Percentiles rank a stretch among this genome's conserved stretches.
phyloP scores from a whole-genome alignment of 1,140 invertebrate species.

The Nasonia longicornis region DNA sequence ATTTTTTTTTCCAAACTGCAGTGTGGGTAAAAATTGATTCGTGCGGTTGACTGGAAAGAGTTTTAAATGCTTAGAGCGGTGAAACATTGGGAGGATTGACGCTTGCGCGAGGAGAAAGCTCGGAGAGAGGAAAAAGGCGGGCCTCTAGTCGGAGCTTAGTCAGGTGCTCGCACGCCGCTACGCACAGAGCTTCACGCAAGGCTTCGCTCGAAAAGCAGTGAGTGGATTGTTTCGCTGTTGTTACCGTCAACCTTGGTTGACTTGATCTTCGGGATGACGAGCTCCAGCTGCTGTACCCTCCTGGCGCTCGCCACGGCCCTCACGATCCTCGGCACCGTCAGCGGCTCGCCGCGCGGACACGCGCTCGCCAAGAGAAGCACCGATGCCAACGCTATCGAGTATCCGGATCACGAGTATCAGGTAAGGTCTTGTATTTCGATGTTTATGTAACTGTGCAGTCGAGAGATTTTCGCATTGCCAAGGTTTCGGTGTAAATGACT shows the following conservation, averaged over 20 bases:
- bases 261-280: not conserved
- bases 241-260: not conserved
- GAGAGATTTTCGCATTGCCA: too few relatives aligned
- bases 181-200: not conserved
- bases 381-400: conserved; percentile 7
- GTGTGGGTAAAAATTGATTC: not conserved
- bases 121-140: not conserved
- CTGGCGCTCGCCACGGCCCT: not conserved
- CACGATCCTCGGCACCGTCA: not conserved
- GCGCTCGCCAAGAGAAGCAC: conserved; percentile 19
- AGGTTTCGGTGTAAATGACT: too few relatives aligned
- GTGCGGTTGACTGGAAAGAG: not conserved
- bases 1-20: not conserved
- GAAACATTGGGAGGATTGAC: not conserved
- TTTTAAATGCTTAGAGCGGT: not conserved
- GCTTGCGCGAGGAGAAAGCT: conserved; percentile 10
- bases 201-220: not conserved
- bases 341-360: not conserved
- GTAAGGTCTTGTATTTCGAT: not conserved
- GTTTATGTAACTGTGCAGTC: too few relatives aligned
- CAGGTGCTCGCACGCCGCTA: not conserved
- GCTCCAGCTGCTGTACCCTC: not conserved
- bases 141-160: not conserved
- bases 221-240: not conserved
- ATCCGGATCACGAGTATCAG: conserved; percentile 38